Conservation (phyloP, 2,797 vertebrate genomes). For the Hypotaenidia philippensis region DNA sequence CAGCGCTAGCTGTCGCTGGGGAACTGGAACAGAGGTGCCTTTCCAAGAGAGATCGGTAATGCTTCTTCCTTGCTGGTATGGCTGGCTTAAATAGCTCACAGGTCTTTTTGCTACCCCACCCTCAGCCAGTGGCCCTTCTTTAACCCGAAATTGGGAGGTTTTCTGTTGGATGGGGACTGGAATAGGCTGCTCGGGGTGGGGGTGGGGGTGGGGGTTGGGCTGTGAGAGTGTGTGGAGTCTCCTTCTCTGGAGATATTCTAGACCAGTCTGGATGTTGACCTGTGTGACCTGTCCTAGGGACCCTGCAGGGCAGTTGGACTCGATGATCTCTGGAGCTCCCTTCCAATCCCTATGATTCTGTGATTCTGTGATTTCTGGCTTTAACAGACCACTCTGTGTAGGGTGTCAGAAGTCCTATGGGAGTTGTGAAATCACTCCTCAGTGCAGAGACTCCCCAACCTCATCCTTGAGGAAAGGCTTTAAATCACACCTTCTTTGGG, state of each 20-base stretch:
- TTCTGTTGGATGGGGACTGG: not conserved
- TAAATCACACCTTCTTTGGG: not conserved
- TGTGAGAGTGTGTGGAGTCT: too few relatives aligned
- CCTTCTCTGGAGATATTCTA: too few relatives aligned
- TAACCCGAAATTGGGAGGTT: not conserved
- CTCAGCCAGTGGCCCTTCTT: not conserved
- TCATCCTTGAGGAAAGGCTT: not conserved
- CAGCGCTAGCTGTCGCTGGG: not conserved
- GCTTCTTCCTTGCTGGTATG: not conserved
- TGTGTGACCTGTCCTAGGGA: too few relatives aligned
- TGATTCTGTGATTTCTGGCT: not conserved
- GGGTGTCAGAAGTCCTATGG: rapidly evolving
- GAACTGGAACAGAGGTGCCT: not conserved
- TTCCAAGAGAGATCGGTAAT: not conserved
- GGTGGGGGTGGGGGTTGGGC: too few relatives aligned
- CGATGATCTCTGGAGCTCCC: too few relatives aligned
- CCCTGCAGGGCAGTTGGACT: too few relatives aligned
- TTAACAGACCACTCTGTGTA: not conserved
- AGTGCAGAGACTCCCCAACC: not conserved
- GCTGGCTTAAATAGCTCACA: not conserved
- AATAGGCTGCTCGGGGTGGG: too few relatives aligned
- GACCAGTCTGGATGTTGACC: too few relatives aligned
- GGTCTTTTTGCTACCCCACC: not conserved
- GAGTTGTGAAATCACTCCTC: not conserved
- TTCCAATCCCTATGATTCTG: too few relatives aligned